Conservation (phyloP, 2,797 vertebrate genomes). For the Rhinophrynus dorsalis region DNA sequence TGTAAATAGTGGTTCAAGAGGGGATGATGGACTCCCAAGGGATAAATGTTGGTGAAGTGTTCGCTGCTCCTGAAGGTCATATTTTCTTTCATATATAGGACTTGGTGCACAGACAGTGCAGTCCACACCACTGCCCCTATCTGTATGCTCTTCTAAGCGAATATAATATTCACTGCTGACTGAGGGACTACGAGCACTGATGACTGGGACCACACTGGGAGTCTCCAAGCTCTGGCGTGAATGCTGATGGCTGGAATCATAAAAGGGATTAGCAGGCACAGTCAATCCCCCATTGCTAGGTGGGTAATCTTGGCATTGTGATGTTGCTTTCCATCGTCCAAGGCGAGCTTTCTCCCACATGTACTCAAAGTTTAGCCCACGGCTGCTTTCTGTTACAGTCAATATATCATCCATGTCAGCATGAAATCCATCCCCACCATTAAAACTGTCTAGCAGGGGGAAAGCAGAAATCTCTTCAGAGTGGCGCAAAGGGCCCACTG, state of each 20-base stretch:
- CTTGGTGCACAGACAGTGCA: conserved; percentile 50
- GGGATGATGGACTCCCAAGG: conserved; percentile 51
- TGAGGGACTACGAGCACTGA: conserved; percentile 90
- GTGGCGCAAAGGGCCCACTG: conserved; percentile 63
- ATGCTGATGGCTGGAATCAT: conserved; percentile 54
- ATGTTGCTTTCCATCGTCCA: conserved; percentile 75
- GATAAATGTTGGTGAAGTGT: conserved; percentile 26
- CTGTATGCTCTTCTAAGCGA: conserved; percentile 85
- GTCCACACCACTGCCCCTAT: conserved; percentile 12
- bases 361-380: conserved; percentile 91
- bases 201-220: conserved; percentile 89
- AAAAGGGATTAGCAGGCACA: conserved; percentile 77
- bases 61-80: conserved; percentile 39
- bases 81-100: conserved; percentile 45
- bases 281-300: conserved; percentile 60
- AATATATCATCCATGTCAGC: conserved; percentile 89
- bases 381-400: conserved; percentile 90
- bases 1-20: conserved; percentile 64
- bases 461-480: conserved; percentile 78
- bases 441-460: conserved; percentile 80
- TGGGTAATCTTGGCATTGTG: conserved; percentile 67
- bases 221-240: conserved; percentile 80
- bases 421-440: conserved; percentile 46
- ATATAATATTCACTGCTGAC: conserved; percentile 92
- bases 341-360: conserved; percentile 91